Percentiles rank a stretch among this genome's conserved stretches.
These are phyloP conservation scores for Momotus momota DNA, from an alignment of 2,797 vertebrate species.

Conservation along the genomic window DNA sequence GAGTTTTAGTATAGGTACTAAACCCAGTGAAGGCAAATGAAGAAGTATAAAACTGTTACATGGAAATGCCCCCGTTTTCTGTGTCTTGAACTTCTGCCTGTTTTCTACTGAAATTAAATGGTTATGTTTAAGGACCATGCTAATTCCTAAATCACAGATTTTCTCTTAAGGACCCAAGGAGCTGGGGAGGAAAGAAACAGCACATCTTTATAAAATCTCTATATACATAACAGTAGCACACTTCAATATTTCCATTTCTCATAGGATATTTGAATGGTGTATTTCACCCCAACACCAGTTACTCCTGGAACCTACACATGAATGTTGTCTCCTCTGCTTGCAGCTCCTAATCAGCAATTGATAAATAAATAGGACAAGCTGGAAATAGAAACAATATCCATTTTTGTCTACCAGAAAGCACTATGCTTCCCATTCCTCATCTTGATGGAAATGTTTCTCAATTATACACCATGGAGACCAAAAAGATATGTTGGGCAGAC, in stretches of 20 bases:
- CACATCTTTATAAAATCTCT: background rate
- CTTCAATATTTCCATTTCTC: background rate
- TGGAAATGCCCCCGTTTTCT: background rate
- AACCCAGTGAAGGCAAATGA: background rate
- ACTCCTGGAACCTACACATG: background rate
- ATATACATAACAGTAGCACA: too few relatives aligned
- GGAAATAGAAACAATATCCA: background rate
- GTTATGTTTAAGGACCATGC: background rate
- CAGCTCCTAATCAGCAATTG: background rate
- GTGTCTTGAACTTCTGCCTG: background rate
- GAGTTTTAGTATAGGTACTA: background rate
- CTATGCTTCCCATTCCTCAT: background rate
- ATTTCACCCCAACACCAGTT: background rate
- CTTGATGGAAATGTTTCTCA: background rate
- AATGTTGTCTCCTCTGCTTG: background rate
- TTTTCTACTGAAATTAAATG: background rate
- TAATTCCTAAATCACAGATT: background rate
- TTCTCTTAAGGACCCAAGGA: background rate
- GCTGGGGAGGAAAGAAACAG: background rate
- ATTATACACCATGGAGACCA: fast-evolving
- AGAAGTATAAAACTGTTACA: background rate
- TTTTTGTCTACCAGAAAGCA: background rate
- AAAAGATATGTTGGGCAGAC: background rate
- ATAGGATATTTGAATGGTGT: background rate
- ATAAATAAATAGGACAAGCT: background rate